Evolutionary conservation across 2,888 invertebrate genomes (phyloP), one percentile per base, ranked within the genome.

Genomic region (Hirtodrosophila trivittata): DNA sequence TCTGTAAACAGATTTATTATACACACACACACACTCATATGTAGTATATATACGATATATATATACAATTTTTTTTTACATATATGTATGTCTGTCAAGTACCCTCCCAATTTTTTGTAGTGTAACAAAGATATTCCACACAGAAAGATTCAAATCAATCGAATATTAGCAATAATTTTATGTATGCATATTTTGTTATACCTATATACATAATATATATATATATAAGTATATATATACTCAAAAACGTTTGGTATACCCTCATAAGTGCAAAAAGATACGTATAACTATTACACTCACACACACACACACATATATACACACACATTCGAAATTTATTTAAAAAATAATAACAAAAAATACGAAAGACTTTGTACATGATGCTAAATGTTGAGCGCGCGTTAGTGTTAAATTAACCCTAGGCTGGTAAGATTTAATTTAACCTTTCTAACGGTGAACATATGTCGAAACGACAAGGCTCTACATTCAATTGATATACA

Each of bases 321-420:
- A 45, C 5, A 58, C 70, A 67, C 73, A 68, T 64, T 83, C 77
- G 72, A 77, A 80, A 72, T 67, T 78, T 41, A 67, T 83, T 83
- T 77, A 51, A 70, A 54, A 21, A 21, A 59, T 59, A 35, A 51
- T 56, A 60, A 57, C n/a, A 57, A 56, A 13, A 62, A 60, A 81
- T 84, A 68, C 65, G 65, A 81, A 81, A 81, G 81, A 81, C 81
- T 81, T 84, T 84, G 78, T 84, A 77, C 72, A 80, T 83, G 83
- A 83, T 80, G 83, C 80, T 78, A 78, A 68, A 59, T 65, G 60
- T 77, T 67, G 52, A 67, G 62, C 57, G 54, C 77, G 77, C 58
- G 58, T 75, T 75, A 75, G 72, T 66, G 57, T 70, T 74, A 66
- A 56, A n/a, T 30, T 3, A 8, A 21, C 2, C 5, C 5, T 37